Conservation (phyloP, 2,113 vertebrate genomes). For the Protobothrops flavoviridis region DNA sequence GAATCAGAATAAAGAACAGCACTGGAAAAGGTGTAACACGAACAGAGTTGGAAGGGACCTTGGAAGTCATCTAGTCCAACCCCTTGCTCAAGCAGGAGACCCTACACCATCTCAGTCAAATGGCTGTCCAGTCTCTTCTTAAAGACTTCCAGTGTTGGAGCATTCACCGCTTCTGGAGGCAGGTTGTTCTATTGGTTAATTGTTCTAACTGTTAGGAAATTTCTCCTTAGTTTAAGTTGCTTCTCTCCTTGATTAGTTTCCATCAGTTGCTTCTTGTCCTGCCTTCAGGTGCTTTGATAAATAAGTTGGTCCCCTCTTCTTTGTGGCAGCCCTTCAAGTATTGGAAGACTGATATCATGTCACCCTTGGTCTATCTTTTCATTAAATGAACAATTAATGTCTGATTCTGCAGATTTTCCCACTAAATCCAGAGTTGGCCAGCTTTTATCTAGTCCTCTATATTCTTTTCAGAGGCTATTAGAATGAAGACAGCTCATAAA, state of each 20-base stretch:
- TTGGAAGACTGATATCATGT: not conserved
- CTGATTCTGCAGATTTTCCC: not conserved
- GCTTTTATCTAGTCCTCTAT: not conserved
- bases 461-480: not conserved
- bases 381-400: not conserved
- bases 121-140: not conserved
- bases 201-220: not conserved
- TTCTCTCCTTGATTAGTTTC: not conserved
- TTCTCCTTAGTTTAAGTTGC: not conserved
- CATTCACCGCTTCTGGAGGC: not conserved
- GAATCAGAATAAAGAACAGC: not conserved
- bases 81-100: not conserved
- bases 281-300: not conserved
- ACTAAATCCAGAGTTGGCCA: not conserved
- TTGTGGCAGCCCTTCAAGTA: not conserved
- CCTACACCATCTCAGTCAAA: not conserved
- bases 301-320: not conserved
- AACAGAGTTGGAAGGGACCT: not conserved
- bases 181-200: not conserved
- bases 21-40: too few relatives aligned
- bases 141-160: not conserved
- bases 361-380: not conserved
- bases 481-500: not conserved
- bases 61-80: not conserved
- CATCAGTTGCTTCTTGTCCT: not conserved